Evolutionary conservation across 2,888 invertebrate species (phyloP).

Genomic region (Diarsia dahlii): DNA sequence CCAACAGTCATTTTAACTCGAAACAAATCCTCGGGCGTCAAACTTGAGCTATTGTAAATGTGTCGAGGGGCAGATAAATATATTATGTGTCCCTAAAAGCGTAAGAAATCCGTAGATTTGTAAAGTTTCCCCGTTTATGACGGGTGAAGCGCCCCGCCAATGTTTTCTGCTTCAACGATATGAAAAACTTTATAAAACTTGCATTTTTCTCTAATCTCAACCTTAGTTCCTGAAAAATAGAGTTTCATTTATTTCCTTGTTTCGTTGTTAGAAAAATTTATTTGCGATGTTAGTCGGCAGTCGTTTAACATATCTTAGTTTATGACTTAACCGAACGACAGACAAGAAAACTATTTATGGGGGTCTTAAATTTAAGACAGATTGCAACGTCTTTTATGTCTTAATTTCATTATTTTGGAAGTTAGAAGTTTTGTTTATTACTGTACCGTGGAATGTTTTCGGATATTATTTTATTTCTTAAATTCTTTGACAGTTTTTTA

Average conservation of each 20-base stretch:
- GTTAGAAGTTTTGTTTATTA: slow-evolving; percentile 64
- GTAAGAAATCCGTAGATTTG: slow-evolving; percentile 90
- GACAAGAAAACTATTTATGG: slow-evolving; percentile 82
- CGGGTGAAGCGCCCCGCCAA: slow-evolving; percentile 85
- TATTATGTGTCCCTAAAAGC: slow-evolving; percentile 89
- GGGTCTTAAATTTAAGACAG: slow-evolving; percentile 78
- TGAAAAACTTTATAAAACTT: slow-evolving; percentile 84
- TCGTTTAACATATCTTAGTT: slow-evolving; percentile 87
- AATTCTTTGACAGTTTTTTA: slow-evolving; percentile 50
- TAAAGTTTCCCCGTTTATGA: slow-evolving; percentile 90
- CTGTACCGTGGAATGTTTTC: slow-evolving; percentile 48
- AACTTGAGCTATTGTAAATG: slow-evolving; percentile 86
- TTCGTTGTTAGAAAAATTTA: slow-evolving; percentile 77
- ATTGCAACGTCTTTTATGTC: slow-evolving; percentile 73
- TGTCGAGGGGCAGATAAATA: slow-evolving; percentile 90
- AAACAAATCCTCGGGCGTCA: slow-evolving; percentile 82
- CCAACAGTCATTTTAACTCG: slow-evolving; percentile 79
- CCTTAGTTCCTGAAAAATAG: slow-evolving; percentile 65
- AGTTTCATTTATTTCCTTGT: slow-evolving; percentile 62
- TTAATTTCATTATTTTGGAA: slow-evolving; percentile 67
- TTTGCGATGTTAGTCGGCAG: slow-evolving; percentile 83
- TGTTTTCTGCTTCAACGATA: slow-evolving; percentile 87
- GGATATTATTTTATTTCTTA: slow-evolving; percentile 30
- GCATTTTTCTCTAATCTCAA: slow-evolving; percentile 62
- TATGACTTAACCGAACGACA: slow-evolving; percentile 82